Conservation (phyloP, 2,797 vertebrate genomes). For the Emys orbicularis region DNA sequence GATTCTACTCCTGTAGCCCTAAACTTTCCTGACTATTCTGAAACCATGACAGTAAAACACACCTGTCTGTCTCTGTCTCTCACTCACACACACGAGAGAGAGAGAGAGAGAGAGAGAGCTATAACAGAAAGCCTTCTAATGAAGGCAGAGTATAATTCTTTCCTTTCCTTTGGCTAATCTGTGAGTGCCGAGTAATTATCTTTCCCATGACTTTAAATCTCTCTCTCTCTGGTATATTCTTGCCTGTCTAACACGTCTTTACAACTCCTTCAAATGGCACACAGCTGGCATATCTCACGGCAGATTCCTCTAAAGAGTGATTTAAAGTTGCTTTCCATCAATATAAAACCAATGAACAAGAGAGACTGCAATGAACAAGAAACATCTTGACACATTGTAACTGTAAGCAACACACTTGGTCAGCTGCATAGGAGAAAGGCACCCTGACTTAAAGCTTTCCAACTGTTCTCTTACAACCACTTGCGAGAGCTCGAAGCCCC, state of each 20-base stretch:
- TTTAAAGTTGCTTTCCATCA: constrained; percentile 79
- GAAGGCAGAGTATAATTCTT: constrained; percentile 55
- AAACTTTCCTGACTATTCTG: not conserved
- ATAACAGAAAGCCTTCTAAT: constrained; percentile 38
- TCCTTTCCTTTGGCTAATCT: constrained; percentile 61
- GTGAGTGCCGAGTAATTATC: constrained; percentile 78
- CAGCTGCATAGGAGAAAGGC: constrained; percentile 58
- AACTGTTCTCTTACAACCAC: constrained; percentile 61
- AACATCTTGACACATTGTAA: constrained; percentile 73
- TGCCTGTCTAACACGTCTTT: constrained; percentile 72
- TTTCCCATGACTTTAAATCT: constrained; percentile 78
- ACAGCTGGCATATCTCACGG: constrained; percentile 76
- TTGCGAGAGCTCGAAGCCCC: constrained; percentile 31
- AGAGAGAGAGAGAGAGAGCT: not conserved
- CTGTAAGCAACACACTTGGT: constrained; percentile 72
- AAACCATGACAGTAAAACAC: constrained; percentile 55
- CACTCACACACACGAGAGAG: not conserved
- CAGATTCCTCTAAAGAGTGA: constrained; percentile 76
- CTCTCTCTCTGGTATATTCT: constrained; percentile 75
- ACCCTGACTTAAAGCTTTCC: constrained; percentile 62
- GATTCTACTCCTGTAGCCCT: not conserved
- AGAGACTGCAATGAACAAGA: constrained; percentile 40
- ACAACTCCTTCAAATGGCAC: constrained; percentile 78
- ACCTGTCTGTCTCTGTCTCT: constrained; percentile 22
- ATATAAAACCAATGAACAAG: constrained; percentile 74